Conservation (phyloP, 2,888 invertebrate species). For the Brassicogethes aeneus region DNA sequence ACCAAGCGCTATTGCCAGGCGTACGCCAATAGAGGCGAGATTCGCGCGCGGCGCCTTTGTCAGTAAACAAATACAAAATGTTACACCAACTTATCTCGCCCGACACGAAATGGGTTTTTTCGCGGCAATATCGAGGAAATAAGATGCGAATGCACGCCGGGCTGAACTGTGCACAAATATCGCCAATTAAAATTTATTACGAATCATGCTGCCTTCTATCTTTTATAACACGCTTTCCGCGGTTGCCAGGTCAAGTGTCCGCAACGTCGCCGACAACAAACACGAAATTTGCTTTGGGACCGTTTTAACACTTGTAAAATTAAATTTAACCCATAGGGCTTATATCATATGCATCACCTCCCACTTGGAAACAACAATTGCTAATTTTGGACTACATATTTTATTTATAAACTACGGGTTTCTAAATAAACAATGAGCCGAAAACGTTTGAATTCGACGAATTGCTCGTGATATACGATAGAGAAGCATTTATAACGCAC, state of each 20-base stretch:
- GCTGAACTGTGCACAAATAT: no score
- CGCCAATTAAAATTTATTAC: not conserved
- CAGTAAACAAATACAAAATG: slow-evolving; percentile 51
- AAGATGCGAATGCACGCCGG: no score
- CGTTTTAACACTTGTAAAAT: slow-evolving; percentile 12
- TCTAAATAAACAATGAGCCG: slow-evolving; percentile 7
- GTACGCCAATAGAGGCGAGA: slow-evolving; percentile 42
- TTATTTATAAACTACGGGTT: not conserved
- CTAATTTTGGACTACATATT: slow-evolving; percentile 34
- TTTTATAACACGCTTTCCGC: slow-evolving; percentile 38
- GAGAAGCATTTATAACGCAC: not conserved
- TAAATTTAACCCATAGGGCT: slow-evolving; percentile 9
- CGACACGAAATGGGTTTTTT: not conserved
- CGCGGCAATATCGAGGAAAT: no score
- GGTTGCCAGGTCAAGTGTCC: slow-evolving; percentile 42
- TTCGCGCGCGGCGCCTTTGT: slow-evolving; percentile 37
- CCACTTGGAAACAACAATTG: slow-evolving; percentile 30
- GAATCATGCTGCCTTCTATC: slow-evolving; percentile 22
- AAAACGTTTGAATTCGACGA: slow-evolving; percentile 7
- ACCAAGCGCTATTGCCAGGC: slow-evolving; percentile 46
- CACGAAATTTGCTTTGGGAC: slow-evolving; percentile 32
- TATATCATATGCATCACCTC: slow-evolving; percentile 28
- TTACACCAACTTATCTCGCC: slow-evolving; percentile 17
- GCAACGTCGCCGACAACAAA: slow-evolving; percentile 42
- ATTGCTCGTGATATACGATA: not conserved